Evolutionary conservation across 2,797 vertebrate genomes (phyloP).

Genomic region (Melanotaenia nigrans): DNA sequence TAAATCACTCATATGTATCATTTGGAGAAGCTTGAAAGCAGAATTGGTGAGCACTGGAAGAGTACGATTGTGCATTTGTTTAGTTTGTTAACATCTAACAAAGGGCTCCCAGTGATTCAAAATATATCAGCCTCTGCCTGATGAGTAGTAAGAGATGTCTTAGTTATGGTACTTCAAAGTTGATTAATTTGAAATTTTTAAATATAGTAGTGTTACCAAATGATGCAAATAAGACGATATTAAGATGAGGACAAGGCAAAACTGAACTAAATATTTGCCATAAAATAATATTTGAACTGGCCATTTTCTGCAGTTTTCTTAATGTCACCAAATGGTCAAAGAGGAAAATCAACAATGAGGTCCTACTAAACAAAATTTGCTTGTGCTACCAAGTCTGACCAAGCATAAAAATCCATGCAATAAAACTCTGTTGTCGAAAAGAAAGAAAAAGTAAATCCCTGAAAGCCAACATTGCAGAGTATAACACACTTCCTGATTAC

Average conservation of each 20-base stretch:
- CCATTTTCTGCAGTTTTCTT: too few species aligned
- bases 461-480: neutral
- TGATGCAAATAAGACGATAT: neutral
- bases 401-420: neutral
- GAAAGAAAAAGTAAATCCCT: neutral
- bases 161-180: conserved; percentile 36
- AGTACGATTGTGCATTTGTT: conserved; percentile 41
- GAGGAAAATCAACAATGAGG: too few species aligned
- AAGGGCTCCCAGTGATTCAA: conserved; percentile 61
- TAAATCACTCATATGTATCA: conserved; percentile 70
- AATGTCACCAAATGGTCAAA: too few species aligned
- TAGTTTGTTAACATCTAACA: conserved; percentile 31
- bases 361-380: too few species aligned
- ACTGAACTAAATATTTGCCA: too few species aligned
- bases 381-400: too few species aligned
- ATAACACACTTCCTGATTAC: neutral
- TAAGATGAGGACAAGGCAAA: neutral
- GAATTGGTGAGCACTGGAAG: conserved; percentile 19
- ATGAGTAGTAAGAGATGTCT: conserved; percentile 30
- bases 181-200: neutral
- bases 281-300: too few species aligned
- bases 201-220: neutral
- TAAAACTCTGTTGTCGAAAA: neutral
- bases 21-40: conserved; percentile 38
- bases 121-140: conserved; percentile 54